Percentiles rank a stretch among this genome's conserved stretches.
These are phyloP conservation scores for Poicephalus gulielmi DNA, from an alignment of 2,113 vertebrate genomes.

Conservation along the genomic window DNA sequence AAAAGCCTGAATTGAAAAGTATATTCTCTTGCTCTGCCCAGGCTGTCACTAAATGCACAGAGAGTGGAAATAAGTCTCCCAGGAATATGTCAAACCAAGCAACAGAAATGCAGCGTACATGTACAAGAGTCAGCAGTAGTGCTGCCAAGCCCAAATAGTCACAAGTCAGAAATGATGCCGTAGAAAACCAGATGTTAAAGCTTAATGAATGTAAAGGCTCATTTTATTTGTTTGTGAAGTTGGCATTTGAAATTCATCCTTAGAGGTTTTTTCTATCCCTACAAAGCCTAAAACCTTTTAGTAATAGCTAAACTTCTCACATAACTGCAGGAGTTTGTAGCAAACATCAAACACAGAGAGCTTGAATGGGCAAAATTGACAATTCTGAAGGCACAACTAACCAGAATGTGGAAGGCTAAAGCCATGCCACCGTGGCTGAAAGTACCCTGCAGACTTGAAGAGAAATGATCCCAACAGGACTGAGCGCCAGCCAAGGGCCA, in stretches of 20 bases:
- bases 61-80: not conserved
- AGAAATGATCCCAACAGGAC: not conserved
- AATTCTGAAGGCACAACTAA: not conserved
- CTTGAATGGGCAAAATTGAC: not conserved
- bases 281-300: not conserved
- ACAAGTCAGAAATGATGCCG: not conserved
- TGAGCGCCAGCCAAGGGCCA: not conserved
- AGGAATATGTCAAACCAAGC: slow-evolving; percentile 14
- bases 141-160: not conserved
- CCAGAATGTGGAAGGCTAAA: not conserved
- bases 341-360: not conserved
- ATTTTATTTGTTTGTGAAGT: not conserved
- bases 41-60: not conserved
- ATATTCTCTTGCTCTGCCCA: not conserved
- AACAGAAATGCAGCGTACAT: not conserved
- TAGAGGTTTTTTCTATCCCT: not conserved
- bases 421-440: not conserved
- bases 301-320: not conserved
- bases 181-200: not conserved
- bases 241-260: not conserved
- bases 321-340: not conserved
- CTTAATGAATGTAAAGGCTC: not conserved
- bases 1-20: not conserved
- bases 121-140: not conserved
- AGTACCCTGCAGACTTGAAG: not conserved